A percentile compares a stretch with the other conserved stretches of the same genome.
These are phyloP conservation scores for Dendroctonus valens DNA, from an alignment of 1,140 invertebrate genomes.

Conservation along the genomic window DNA sequence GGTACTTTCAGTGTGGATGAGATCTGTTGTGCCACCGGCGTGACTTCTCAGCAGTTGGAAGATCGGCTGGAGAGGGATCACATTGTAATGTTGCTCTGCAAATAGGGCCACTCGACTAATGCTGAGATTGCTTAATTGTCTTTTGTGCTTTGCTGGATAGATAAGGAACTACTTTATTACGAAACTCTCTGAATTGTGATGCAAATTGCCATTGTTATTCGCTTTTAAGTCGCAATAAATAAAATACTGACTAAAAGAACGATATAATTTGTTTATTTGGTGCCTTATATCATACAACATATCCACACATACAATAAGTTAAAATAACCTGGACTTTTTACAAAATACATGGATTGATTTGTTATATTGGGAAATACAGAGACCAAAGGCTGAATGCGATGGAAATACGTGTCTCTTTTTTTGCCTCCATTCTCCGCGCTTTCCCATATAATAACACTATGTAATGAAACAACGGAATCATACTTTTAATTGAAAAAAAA, in stretches of 20 bases:
- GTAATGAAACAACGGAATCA: conserved; percentile 43
- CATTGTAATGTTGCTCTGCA: conserved; percentile 81
- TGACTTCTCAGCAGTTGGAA: conserved; percentile 77
- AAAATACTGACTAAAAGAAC: conserved; percentile 41
- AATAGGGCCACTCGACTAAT: conserved; percentile 53
- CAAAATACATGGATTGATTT: conserved; percentile 43
- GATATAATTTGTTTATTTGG: conserved; percentile 55
- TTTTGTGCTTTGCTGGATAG: background rate
- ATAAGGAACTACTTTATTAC: too few relatives aligned
- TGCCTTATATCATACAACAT: conserved; percentile 55
- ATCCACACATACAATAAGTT: conserved; percentile 51
- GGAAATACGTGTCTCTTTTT: conserved; percentile 49
- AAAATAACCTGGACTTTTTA: conserved; percentile 43
- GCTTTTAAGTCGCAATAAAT: background rate
- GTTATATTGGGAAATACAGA: conserved; percentile 35
- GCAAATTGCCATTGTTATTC: too few relatives aligned
- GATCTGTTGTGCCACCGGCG: conserved; percentile 84
- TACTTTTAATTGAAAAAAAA: conserved; percentile 41
- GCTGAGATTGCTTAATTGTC: background rate
- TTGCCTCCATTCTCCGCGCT: conserved; percentile 39
- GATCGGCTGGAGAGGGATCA: conserved; percentile 84
- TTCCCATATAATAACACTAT: conserved; percentile 25
- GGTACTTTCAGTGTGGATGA: conserved; percentile 81
- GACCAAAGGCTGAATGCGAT: conserved; percentile 42
- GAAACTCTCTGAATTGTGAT: too few relatives aligned